Base-by-base conservation (phyloP, 2,113 vertebrate genomes). In the Coryphaenoides rupestris region DNA sequence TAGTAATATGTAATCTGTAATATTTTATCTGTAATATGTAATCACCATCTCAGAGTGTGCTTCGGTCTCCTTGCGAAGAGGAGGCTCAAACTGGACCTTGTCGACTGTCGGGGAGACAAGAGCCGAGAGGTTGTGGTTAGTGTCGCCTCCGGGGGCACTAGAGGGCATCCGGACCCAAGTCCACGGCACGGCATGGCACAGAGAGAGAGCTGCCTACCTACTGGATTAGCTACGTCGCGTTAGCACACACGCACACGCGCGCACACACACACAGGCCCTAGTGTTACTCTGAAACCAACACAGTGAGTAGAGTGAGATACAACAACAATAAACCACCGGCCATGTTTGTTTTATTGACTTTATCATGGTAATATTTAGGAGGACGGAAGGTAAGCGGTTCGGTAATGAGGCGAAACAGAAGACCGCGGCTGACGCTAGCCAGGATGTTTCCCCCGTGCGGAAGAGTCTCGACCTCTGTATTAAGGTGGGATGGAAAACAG, bases 11-110 rank as follows among this genome's bases (percentile, higher is more conserved):
- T n/a, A 16, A 47, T 47, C 3, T 47, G 46, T 12, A 3, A 47
- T 2, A n/a, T 33, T 15, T 33, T 16, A 15, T n/a, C n/a, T n/a
- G n/a, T 12, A 19, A 58, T 3, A 24, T 10, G 14, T 26, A 47
- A 59, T 86, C 70, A 98, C 95, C 95, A 96, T 93, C 89, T 98
- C 95, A 82, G 95, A 92, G 54, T 93, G 93, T 76, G 96, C 96
- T 88, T 96, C 96, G 0, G 95, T 99, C 88, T 97, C 95, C 81
- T 98, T 98, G 79, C 89, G 75, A 4, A 98, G 84, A 0, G 96
- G 96, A 10, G 96, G 93, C 77, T 96, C 92, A 81, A 98, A 98
- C 68, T 97, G 93, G 76, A 98, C 78, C 86, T 96, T 95, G 77
- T 98, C 94, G 77, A 98, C 97, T 98, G 47, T n/a, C 3, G 77